phyloP scores from a whole-genome alignment of 2,797 vertebrate genomes.

The Oreochromis grahami region DNA sequence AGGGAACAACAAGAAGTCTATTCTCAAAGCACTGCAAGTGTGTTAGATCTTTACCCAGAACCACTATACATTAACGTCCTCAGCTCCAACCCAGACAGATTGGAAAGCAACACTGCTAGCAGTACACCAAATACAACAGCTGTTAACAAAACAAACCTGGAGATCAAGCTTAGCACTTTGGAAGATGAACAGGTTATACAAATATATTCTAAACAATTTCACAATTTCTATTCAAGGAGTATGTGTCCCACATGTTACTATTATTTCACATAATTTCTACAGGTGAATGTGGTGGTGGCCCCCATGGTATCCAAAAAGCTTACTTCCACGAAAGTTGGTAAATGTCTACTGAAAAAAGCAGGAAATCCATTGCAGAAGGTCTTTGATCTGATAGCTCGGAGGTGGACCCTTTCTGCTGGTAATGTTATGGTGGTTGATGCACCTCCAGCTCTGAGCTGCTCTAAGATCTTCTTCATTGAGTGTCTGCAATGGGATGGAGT shows the following conservation, averaged over 20 bases:
- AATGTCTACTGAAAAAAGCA: conserved; percentile 30
- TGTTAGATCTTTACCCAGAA: not conserved
- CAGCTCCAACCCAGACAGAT: not conserved
- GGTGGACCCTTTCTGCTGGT: conserved; percentile 14
- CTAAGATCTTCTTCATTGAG: conserved; percentile 62
- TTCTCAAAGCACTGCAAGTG: not conserved
- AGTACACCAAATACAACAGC: not conserved
- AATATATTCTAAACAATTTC: not conserved
- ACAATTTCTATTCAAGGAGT: not conserved
- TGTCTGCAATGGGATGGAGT: conserved; percentile 54
- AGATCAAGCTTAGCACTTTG: conserved; percentile 28
- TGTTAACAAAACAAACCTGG: conserved; percentile 9
- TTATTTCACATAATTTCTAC: not conserved
- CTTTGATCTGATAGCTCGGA: conserved; percentile 4
- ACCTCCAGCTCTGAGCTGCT: conserved; percentile 37
- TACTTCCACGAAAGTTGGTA: conserved; percentile 41
- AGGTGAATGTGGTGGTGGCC: conserved; percentile 62
- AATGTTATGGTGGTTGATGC: conserved; percentile 53
- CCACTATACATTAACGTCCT: not conserved
- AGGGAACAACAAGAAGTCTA: not conserved
- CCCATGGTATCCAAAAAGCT: conserved; percentile 51
- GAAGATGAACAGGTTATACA: conserved; percentile 33
- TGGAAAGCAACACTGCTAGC: not conserved
- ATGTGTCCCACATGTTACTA: not conserved
- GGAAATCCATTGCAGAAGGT: conserved; percentile 18